Evolutionary conservation across 37 sponge, comb jelly and placozoan genomes (phyloP).

Genomic region (Aplysina aerophoba): DNA sequence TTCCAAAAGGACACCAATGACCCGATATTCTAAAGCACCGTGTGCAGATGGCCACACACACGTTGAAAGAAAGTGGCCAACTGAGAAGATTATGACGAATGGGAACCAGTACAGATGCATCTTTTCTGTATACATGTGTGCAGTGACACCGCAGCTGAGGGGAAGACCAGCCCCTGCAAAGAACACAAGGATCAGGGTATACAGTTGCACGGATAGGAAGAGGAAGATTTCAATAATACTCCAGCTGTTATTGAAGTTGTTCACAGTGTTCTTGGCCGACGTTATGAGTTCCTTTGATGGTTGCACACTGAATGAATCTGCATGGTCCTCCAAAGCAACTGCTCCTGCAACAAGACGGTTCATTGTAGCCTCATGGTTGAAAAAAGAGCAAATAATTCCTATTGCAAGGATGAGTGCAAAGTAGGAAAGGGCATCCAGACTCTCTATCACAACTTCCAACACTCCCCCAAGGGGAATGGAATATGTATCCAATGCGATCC

Average conservation of each 20-base stretch:
- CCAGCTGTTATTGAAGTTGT: neutral
- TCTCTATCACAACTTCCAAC: no score
- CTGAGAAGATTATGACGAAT: neutral
- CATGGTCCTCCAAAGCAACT: neutral
- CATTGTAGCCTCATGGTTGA: conserved; percentile 7
- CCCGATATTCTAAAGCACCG: neutral
- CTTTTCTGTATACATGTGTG: neutral
- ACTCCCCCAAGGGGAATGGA: no score
- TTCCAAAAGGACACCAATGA: no score
- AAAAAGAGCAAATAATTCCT: neutral
- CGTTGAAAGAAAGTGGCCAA: neutral
- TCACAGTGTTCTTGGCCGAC: neutral
- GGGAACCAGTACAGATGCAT: neutral
- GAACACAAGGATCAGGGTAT: neutral
- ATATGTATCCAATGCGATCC: no score
- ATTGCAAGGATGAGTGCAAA: neutral
- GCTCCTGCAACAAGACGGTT: conserved; percentile 5
- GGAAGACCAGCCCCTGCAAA: neutral
- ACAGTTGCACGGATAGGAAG: neutral
- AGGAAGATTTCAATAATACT: neutral
- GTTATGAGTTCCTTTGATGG: neutral
- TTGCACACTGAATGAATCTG: neutral
- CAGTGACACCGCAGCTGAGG: neutral
- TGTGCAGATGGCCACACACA: neutral
- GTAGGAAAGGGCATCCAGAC: no score